These are phyloP conservation scores for Ypsolopha scabrella DNA, from an alignment of 2,888 invertebrate species.

Conservation along the genomic window DNA sequence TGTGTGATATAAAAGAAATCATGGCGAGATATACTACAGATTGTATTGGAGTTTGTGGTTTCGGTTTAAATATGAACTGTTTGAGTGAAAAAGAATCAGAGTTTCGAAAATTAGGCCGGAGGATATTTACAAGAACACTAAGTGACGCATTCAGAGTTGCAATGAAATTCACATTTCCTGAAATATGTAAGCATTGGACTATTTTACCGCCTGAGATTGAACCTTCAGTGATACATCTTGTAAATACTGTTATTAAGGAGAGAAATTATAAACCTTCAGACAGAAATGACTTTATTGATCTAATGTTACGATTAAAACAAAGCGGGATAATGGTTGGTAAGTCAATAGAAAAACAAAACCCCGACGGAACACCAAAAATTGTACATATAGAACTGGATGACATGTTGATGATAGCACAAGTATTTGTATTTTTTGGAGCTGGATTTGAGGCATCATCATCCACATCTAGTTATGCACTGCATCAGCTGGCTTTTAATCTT, in stretches of 20 bases:
- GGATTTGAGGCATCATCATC: conserved; percentile 29
- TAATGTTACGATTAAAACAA: conserved; percentile 4
- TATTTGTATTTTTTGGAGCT: conserved; percentile 15
- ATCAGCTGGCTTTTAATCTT: conserved; percentile 20
- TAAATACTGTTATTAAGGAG: conserved; percentile 3
- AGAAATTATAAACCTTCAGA: conserved; percentile 5
- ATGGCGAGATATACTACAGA: conserved; percentile 12
- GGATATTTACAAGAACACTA: conserved; percentile 3
- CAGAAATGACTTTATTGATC: conserved; percentile 7
- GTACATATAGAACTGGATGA: conserved; percentile 7
- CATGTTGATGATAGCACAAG: conserved; percentile 10
- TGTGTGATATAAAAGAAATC: conserved; percentile 6
- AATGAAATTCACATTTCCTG: conserved; percentile 2
- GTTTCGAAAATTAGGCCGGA: conserved; percentile 10
- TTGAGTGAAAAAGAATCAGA: conserved; percentile 10
- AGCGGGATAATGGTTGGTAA: conserved; percentile 4
- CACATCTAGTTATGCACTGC: conserved; percentile 19
- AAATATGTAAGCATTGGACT: conserved; percentile 2
- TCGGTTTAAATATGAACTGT: conserved; percentile 9
- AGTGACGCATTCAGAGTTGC: background rate
- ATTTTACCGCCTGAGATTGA: background rate
- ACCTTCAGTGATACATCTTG: background rate
- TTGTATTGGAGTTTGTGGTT: conserved; percentile 8
- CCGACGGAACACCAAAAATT: background rate
- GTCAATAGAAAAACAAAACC: conserved; percentile 6